These are phyloP conservation scores for Drosophila gaucha DNA, from an alignment of 2,888 invertebrate genomes.

Conservation along the genomic window DNA sequence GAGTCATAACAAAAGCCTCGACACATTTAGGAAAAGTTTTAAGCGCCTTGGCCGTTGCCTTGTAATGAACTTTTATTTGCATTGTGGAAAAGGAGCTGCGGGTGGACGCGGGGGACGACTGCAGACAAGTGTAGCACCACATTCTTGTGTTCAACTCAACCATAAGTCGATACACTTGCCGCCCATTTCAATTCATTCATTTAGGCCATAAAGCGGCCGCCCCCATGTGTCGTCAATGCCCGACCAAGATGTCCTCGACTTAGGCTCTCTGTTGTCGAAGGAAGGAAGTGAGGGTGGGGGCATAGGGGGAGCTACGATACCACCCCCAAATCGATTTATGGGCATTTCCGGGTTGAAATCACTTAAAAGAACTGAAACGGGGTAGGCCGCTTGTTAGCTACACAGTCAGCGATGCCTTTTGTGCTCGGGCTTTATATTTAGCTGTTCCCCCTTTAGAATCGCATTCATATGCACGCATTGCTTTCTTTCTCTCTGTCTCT, in stretches of 20 bases:
- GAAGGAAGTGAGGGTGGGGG: too few species aligned
- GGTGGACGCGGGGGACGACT: constrained; percentile 2
- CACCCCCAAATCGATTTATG: constrained; percentile 72
- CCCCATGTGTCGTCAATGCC: constrained; percentile 43
- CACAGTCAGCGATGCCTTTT: constrained; percentile 46
- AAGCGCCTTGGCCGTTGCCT: constrained; percentile 63
- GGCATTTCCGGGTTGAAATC: constrained; percentile 79
- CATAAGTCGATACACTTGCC: constrained; percentile 76
- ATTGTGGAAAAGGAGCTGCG: constrained; percentile 45
- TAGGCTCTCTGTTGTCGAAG: constrained; percentile 10
- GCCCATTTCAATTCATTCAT: constrained; percentile 79
- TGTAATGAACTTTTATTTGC: constrained; percentile 79
- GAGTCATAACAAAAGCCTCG: constrained; percentile 47
- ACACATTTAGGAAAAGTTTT: constrained; percentile 51
- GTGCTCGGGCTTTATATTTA: constrained; percentile 51
- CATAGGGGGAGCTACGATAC: too few species aligned
- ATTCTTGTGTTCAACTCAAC: constrained; percentile 55
- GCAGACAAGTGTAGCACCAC: constrained; percentile 61
- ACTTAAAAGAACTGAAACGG: constrained; percentile 64
- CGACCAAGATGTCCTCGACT: constrained; percentile 39
- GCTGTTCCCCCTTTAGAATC: constrained; percentile 28
- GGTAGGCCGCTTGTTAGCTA: constrained; percentile 60
- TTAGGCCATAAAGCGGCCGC: constrained; percentile 68
- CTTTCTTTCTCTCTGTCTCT: constrained; percentile 6
- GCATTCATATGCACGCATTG: constrained; percentile 53